phyloP scores from a whole-genome alignment of 2,797 vertebrate species.

The Sphenopsis melanotis region DNA sequence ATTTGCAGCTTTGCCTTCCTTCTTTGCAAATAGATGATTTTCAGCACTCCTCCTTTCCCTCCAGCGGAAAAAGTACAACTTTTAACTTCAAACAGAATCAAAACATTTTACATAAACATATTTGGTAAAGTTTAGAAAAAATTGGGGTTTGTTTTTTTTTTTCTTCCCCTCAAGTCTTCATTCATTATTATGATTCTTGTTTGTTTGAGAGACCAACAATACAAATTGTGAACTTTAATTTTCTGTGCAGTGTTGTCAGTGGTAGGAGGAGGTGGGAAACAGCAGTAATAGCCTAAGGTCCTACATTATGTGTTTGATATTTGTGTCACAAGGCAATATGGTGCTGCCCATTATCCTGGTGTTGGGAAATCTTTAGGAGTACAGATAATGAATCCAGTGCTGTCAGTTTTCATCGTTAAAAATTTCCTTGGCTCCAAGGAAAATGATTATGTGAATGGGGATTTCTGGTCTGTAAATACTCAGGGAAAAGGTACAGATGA shows the following conservation, averaged over 20 bases:
- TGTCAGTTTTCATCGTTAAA: not conserved
- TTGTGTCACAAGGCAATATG: not conserved
- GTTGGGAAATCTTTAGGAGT: not conserved
- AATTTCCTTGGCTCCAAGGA: not conserved
- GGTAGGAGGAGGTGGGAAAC: not conserved
- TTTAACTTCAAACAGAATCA: not conserved
- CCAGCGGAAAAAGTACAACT: not conserved
- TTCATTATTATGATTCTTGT: not conserved
- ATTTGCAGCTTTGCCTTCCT: not conserved
- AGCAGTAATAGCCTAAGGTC: not conserved
- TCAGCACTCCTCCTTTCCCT: not conserved
- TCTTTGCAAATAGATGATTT: not conserved
- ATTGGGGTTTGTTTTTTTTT: fast-evolving
- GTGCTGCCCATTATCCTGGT: not conserved
- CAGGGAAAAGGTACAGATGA: not conserved
- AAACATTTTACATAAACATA: not conserved
- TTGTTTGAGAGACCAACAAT: not conserved
- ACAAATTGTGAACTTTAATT: not conserved
- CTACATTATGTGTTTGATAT: not conserved
- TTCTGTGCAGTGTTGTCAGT: not conserved
- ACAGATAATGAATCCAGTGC: not conserved
- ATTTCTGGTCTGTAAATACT: not conserved
- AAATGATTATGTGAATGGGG: not conserved
- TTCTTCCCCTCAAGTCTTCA: not conserved
- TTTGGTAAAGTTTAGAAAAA: not conserved